Evolutionary conservation across 2,113 vertebrate genomes (phyloP).

Genomic region (Cryptomyrus ogoouensis): DNA sequence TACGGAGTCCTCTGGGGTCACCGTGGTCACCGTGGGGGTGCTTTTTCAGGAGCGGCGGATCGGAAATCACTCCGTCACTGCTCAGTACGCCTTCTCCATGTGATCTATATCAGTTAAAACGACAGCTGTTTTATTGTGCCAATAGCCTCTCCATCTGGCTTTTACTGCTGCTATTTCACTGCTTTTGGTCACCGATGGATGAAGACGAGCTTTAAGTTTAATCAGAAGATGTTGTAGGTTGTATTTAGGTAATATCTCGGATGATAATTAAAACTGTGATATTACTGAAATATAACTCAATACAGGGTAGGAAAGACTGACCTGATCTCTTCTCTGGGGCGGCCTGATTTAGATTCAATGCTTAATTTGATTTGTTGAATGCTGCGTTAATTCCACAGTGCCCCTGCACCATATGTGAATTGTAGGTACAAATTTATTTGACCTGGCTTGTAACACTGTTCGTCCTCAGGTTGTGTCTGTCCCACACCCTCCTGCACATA

Average conservation of each 20-base stretch:
- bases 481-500: not conserved
- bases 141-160: not conserved
- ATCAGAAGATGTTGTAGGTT: not conserved
- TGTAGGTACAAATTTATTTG: not conserved
- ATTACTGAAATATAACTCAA: not conserved
- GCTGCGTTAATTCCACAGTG: not conserved
- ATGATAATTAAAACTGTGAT: not conserved
- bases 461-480: not conserved
- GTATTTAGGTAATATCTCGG: not conserved
- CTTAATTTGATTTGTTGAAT: not conserved
- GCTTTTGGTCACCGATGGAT: not conserved
- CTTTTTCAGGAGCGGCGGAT: not conserved
- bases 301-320: not conserved
- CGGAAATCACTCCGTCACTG: not conserved
- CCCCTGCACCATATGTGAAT: not conserved
- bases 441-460: not conserved
- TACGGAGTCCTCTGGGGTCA: not conserved
- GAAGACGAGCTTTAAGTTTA: not conserved
- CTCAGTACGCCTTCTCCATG: not conserved
- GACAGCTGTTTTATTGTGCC: not conserved
- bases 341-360: not conserved
- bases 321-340: not conserved
- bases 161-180: not conserved
- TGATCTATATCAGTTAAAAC: not conserved
- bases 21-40: not conserved